phyloP scores from a whole-genome alignment of 2,888 invertebrate genomes.

The Dermolepida albohirtum region DNA sequence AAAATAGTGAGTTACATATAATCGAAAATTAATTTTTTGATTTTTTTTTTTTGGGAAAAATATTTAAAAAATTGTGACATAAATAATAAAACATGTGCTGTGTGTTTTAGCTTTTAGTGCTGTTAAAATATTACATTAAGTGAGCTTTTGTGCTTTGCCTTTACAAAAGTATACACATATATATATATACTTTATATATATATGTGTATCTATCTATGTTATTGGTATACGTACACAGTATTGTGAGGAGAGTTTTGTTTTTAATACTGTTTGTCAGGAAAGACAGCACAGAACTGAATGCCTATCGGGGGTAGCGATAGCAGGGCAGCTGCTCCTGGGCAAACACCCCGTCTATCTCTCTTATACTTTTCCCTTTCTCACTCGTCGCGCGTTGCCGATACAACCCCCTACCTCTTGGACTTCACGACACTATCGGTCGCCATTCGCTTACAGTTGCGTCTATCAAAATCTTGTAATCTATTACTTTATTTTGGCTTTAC shows the following conservation, averaged over 20 bases:
- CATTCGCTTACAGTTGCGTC: slow-evolving; percentile 49
- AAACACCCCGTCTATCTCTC: slow-evolving; percentile 55
- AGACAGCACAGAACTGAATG: slow-evolving; percentile 61
- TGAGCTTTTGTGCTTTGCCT: slow-evolving; percentile 51
- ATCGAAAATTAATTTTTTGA: slow-evolving; percentile 42
- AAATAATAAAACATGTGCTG: slow-evolving; percentile 42
- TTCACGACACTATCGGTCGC: slow-evolving; percentile 41
- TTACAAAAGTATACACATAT: slow-evolving; percentile 46
- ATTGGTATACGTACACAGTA: slow-evolving; percentile 56
- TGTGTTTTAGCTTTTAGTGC: slow-evolving; percentile 49
- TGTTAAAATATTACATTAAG: slow-evolving; percentile 47
- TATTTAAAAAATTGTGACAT: slow-evolving; percentile 35
- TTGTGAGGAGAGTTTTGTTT: slow-evolving; percentile 51
- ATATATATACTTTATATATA: background rate
- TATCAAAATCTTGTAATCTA: slow-evolving; percentile 44
- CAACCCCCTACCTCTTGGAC: slow-evolving; percentile 27
- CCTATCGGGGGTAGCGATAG: slow-evolving; percentile 60
- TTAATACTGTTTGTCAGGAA: slow-evolving; percentile 59
- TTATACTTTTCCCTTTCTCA: slow-evolving; percentile 48
- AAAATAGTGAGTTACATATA: slow-evolving; percentile 43
- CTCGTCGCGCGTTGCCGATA: slow-evolving; percentile 46
- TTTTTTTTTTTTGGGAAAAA: slow-evolving; percentile 34
- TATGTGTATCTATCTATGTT: slow-evolving; percentile 21
- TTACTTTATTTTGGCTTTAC: slow-evolving; percentile 44
- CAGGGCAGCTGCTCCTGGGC: slow-evolving; percentile 61